These are phyloP conservation scores for Huso huso DNA, from an alignment of 2,797 vertebrate species.

Conservation along the genomic window DNA sequence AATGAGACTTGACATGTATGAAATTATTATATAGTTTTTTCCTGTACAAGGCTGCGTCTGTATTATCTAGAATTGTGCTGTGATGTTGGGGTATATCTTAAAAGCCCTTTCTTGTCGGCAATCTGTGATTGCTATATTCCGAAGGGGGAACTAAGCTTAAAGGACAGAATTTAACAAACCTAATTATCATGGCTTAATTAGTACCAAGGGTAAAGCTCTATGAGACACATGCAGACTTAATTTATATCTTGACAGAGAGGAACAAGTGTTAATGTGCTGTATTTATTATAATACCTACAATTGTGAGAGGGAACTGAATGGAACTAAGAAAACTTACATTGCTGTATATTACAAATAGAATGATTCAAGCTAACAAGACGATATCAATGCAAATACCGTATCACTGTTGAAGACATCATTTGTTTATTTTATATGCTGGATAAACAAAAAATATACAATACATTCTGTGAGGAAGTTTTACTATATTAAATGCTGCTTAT, in stretches of 20 bases:
- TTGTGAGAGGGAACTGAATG: conserved; percentile 56
- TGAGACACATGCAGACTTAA: conserved; percentile 99
- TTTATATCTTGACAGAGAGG: conserved; percentile 99
- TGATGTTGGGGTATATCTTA: conserved; percentile 47
- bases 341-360: conserved; percentile 40
- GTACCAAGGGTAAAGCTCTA: conserved; percentile 97
- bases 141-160: conserved; percentile 71
- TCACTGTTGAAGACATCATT: too few species aligned
- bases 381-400: too few species aligned
- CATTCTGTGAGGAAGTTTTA: too few species aligned
- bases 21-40: conserved; percentile 64
- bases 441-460: too few species aligned
- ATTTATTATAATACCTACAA: conserved; percentile 97
- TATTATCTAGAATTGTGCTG: conserved; percentile 49
- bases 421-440: too few species aligned
- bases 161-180: conserved; percentile 97
- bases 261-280: conserved; percentile 99
- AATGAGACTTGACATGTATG: conserved; percentile 56
- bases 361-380: conserved; percentile 30
- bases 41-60: conserved; percentile 43
- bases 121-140: conserved; percentile 65
- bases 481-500: too few species aligned
- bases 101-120: conserved; percentile 58
- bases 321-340: conserved; percentile 57
- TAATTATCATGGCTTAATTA: conserved; percentile 99